Conservation (phyloP, 2,797 vertebrate species). For the Heteromormyrus szaboi region DNA sequence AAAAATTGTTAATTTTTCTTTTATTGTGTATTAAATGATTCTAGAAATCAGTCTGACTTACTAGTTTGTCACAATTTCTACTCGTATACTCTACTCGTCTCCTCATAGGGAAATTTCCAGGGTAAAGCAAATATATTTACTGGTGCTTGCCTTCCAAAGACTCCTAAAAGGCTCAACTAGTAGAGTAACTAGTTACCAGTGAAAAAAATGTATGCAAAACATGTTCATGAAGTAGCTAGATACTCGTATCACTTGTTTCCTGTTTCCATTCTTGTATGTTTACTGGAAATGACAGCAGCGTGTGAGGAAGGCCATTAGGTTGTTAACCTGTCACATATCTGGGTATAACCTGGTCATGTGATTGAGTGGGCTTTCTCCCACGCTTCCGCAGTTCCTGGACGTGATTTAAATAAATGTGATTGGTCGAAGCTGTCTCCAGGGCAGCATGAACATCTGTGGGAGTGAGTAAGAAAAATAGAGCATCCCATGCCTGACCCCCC, state of each 20-base stretch:
- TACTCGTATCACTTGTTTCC: not conserved
- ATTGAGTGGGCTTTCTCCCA: not conserved
- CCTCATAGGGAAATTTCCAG: not conserved
- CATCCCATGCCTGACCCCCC: not conserved
- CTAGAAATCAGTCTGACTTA: not conserved
- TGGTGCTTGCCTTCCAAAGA: not conserved
- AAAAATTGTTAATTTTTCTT: not conserved
- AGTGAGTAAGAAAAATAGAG: not conserved
- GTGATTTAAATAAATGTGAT: not conserved
- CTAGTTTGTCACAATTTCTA: not conserved
- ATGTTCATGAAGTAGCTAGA: not conserved
- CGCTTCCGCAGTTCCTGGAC: not conserved
- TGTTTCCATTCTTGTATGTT: not conserved
- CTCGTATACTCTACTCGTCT: not conserved
- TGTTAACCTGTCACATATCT: not conserved
- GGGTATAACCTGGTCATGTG: not conserved
- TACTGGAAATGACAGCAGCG: not conserved
- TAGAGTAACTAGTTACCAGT: not conserved
- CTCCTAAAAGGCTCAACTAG: not conserved
- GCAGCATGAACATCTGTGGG: slow-evolving; percentile 10
- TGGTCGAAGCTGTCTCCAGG: not conserved
- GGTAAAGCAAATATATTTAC: not conserved
- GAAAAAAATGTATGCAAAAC: not conserved
- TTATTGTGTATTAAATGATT: not conserved
- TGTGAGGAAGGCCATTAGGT: not conserved